phyloP scores from a whole-genome alignment of 2,113 vertebrate genomes.

The Lamprotornis superbus region DNA sequence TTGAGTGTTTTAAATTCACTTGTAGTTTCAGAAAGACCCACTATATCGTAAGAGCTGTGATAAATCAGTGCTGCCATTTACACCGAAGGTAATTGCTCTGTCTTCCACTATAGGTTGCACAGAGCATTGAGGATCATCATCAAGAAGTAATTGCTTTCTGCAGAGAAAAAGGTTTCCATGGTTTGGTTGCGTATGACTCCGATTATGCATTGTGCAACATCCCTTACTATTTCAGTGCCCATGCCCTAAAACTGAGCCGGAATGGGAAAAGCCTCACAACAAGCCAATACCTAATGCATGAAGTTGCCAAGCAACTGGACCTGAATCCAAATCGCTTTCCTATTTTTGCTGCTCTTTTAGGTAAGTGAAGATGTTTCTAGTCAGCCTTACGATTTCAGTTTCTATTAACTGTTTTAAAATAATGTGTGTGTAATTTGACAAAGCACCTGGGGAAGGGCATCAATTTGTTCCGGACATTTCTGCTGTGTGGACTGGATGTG shows the following conservation, averaged over 20 bases:
- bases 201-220: conserved; percentile 96
- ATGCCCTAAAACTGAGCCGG: conserved; percentile 94
- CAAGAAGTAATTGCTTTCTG: conserved; percentile 95
- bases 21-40: neutral
- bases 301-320: conserved; percentile 94
- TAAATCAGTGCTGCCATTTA: neutral
- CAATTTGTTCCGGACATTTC: neutral
- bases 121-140: conserved; percentile 96
- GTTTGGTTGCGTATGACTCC: conserved; percentile 92
- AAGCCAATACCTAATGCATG: conserved; percentile 96
- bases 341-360: conserved; percentile 95
- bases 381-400: neutral
- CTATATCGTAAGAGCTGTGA: neutral
- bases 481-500: neutral
- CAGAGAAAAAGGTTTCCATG: conserved; percentile 92
- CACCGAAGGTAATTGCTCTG: conserved; percentile 37
- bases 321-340: conserved; percentile 92
- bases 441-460: neutral
- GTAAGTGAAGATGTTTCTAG: conserved; percentile 71
- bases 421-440: neutral
- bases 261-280: conserved; percentile 96
- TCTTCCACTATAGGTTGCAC: conserved; percentile 82
- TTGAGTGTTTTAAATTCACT: neutral
- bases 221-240: conserved; percentile 95
- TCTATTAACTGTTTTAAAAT: neutral